phyloP scores from a whole-genome alignment of 2,113 vertebrate species.

The Phasianus colchicus region DNA sequence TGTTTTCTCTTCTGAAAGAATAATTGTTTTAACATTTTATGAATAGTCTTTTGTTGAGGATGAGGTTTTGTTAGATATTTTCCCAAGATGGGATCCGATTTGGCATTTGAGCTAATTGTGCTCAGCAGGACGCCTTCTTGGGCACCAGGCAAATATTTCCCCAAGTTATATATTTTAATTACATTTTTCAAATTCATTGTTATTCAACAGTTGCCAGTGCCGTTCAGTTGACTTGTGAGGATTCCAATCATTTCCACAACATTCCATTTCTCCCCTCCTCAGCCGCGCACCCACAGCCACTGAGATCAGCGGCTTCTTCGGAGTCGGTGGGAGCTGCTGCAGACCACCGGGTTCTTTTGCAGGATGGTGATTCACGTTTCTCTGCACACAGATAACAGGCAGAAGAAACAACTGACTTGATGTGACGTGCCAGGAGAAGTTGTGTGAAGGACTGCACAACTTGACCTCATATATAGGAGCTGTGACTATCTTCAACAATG shows the following conservation, averaged over 20 bases:
- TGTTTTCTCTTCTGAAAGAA: not conserved
- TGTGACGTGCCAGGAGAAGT: not conserved
- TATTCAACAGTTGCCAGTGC: not conserved
- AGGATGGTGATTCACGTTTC: accelerated
- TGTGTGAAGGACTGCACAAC: not conserved
- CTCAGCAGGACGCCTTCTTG: not conserved
- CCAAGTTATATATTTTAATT: not conserved
- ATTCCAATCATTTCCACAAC: not conserved
- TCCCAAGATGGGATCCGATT: not conserved
- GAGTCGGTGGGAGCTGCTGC: not conserved
- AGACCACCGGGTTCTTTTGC: not conserved
- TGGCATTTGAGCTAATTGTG: not conserved
- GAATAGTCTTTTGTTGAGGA: not conserved
- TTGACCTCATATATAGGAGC: not conserved
- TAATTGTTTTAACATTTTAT: slow-evolving; percentile 24
- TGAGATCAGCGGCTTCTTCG: not conserved
- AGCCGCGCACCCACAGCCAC: accelerated
- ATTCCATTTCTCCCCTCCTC: not conserved
- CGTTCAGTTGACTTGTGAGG: not conserved
- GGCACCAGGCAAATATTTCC: not conserved
- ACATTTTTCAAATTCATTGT: not conserved
- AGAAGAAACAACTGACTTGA: not conserved
- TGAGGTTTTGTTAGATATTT: not conserved
- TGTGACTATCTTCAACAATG: not conserved
- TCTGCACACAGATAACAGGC: not conserved